phyloP scores from a whole-genome alignment of 2,888 invertebrate genomes.

The Polyommatus icarus region DNA sequence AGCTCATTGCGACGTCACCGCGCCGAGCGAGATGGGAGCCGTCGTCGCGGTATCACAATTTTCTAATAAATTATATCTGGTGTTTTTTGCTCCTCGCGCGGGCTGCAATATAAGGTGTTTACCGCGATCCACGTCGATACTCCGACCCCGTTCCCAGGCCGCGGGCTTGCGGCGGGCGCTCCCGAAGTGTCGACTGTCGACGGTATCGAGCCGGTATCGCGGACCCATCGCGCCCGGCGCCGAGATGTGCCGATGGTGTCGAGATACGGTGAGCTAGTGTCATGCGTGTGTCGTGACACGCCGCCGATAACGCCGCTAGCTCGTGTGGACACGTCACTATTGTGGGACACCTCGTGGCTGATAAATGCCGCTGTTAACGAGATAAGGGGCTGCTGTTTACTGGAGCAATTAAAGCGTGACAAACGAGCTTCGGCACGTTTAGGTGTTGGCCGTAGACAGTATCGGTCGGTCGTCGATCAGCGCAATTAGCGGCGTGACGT shows the following conservation, averaged over 20 bases:
- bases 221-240: not conserved
- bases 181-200: not conserved
- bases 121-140: not conserved
- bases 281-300: conserved; percentile 2
- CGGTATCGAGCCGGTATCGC: not conserved
- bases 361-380: not conserved
- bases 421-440: not conserved
- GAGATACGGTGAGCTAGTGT: not conserved
- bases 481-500: conserved; percentile 2
- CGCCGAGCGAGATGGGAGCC: not conserved
- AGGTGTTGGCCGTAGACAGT: not conserved
- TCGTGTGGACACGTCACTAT: not conserved
- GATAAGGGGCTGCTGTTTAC: not conserved
- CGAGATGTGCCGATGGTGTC: conserved; percentile 1
- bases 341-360: not conserved
- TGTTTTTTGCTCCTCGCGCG: not conserved
- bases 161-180: not conserved
- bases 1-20: not conserved
- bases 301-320: not conserved
- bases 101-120: not conserved
- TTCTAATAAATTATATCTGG: conserved; percentile 1
- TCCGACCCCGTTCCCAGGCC: conserved; percentile 6
- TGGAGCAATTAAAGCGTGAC: not conserved
- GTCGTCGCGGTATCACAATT: not conserved
- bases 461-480: not conserved